Evolutionary conservation across 2,113 vertebrate species (phyloP).

Genomic region (Daphoenositta chrysoptera): DNA sequence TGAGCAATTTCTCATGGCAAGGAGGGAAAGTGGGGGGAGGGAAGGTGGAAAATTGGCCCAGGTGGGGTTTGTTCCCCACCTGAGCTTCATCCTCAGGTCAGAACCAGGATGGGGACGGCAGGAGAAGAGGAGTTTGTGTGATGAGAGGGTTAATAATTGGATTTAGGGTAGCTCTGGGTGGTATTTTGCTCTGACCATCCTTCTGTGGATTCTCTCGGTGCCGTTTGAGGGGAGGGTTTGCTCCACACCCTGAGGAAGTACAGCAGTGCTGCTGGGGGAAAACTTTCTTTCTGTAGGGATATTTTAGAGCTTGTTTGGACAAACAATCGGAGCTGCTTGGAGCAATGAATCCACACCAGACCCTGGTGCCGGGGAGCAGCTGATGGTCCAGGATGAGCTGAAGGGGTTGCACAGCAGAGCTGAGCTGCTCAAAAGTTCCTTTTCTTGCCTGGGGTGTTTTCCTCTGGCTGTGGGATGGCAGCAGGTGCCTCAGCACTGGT

Average conservation of each 20-base stretch:
- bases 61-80: not conserved
- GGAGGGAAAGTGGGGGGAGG: not conserved
- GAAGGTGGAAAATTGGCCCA: not conserved
- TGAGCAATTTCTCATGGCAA: not conserved
- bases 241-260: not conserved
- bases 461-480: not conserved
- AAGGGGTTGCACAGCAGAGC: not conserved
- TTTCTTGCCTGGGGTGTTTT: not conserved
- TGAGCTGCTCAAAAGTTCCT: not conserved
- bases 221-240: not conserved
- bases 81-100: not conserved
- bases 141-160: not conserved
- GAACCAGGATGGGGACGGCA: too few species aligned
- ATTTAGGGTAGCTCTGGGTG: not conserved
- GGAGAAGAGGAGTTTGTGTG: not conserved
- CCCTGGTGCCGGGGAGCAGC: rapidly evolving
- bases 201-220: not conserved
- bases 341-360: rapidly evolving
- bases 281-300: not conserved
- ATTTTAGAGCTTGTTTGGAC: not conserved
- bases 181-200: not conserved
- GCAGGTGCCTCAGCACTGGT: not conserved
- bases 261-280: rapidly evolving
- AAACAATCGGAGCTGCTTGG: not conserved
- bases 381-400: not conserved